Evolutionary conservation across 2,797 vertebrate species (phyloP).

Genomic region (Halcyon chelicuti): DNA sequence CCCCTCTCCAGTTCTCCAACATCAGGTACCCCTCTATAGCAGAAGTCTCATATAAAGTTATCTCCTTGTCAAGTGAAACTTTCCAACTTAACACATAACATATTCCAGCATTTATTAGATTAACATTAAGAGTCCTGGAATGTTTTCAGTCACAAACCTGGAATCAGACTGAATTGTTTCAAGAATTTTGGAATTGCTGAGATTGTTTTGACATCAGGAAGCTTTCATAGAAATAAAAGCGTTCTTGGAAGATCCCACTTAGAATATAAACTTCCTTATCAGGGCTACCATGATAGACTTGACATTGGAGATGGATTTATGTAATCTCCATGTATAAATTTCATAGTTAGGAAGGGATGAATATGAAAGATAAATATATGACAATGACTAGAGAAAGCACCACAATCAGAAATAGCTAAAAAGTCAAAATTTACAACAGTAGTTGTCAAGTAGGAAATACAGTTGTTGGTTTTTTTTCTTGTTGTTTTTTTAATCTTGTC

Average conservation of each 20-base stretch:
- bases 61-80: neutral
- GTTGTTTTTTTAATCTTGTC: neutral
- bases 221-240: neutral
- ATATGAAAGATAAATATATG: neutral
- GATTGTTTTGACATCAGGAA: neutral
- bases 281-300: neutral
- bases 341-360: neutral
- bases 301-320: neutral
- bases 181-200: neutral
- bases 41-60: neutral
- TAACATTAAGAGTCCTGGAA: rapidly evolving
- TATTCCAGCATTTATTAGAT: neutral
- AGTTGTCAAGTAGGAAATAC: neutral
- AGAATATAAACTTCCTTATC: neutral
- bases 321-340: neutral
- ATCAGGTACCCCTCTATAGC: neutral
- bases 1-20: neutral
- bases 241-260: neutral
- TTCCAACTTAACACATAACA: rapidly evolving
- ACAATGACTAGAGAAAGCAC: neutral
- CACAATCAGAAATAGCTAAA: neutral
- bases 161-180: neutral
- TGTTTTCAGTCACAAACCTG: neutral
- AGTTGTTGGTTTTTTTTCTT: too few relatives aligned
- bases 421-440: neutral